Conservation (phyloP, 1,140 invertebrate species). For the Bactericera cockerelli region DNA sequence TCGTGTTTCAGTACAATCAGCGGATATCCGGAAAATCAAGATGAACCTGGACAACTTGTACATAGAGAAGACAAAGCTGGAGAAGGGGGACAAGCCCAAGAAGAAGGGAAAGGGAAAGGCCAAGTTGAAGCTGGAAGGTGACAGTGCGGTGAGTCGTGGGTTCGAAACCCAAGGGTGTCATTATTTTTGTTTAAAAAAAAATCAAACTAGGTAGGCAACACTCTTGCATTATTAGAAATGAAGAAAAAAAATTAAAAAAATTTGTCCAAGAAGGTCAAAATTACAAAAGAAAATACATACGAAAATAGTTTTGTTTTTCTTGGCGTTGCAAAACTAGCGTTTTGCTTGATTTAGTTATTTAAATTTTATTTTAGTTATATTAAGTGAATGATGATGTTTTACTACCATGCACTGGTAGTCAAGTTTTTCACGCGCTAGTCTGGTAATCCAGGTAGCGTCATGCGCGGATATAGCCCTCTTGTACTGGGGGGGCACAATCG, state of each 20-base stretch:
- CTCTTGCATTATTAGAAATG: background rate
- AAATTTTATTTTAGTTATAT: background rate
- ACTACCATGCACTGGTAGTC: no score
- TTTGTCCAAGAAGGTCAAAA: no score
- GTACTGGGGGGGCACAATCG: no score
- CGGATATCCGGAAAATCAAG: background rate
- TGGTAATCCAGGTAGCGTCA: no score
- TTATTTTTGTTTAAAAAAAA: background rate
- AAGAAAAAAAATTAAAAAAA: background rate
- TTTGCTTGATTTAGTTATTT: background rate
- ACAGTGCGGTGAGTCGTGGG: background rate
- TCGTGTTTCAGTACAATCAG: conserved; percentile 5
- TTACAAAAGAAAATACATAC: no score
- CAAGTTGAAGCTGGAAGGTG: background rate
- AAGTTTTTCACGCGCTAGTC: no score
- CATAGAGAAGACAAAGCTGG: background rate
- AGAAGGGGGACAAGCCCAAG: background rate
- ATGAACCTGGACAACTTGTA: conserved; percentile 1
- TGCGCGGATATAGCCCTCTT: no score
- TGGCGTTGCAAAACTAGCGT: background rate
- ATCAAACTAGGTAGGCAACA: background rate
- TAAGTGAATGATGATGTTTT: background rate
- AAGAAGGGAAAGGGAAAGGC: conserved; percentile 2
- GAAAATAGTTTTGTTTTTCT: no score
- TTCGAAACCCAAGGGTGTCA: background rate